A percentile compares a stretch with the other conserved stretches of the same genome.
Evolutionary conservation across 2,888 invertebrate genomes (phyloP).

Genomic region (Trichogramma dendrolimi): DNA sequence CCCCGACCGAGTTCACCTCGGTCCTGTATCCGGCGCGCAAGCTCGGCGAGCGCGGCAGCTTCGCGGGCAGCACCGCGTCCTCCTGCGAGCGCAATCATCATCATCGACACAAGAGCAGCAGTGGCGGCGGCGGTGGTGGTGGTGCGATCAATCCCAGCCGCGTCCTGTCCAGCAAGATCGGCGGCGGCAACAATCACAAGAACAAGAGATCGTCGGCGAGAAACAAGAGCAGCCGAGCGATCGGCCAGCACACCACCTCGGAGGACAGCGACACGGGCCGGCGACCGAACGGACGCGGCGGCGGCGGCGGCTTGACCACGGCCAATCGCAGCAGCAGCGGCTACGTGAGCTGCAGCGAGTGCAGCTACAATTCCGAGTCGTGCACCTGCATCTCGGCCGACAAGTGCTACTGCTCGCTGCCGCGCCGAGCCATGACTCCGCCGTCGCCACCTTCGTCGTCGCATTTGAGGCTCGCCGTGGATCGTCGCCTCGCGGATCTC

Average conservation of each 20-base stretch:
- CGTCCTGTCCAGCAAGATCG: constrained; percentile 42
- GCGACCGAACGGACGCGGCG: background rate
- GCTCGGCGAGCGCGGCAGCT: constrained; percentile 40
- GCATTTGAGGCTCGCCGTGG: background rate
- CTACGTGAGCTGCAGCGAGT: constrained; percentile 85
- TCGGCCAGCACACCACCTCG: constrained; percentile 44
- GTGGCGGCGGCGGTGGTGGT: background rate
- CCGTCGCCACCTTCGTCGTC: constrained; percentile 45
- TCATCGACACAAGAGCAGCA: constrained; percentile 31
- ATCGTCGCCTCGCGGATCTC: background rate
- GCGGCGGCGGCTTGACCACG: constrained; percentile 32
- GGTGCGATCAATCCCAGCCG: constrained; percentile 30
- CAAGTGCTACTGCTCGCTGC: constrained; percentile 78
- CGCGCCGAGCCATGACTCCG: constrained; percentile 39
- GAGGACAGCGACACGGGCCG: constrained; percentile 47
- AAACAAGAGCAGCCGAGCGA: constrained; percentile 33
- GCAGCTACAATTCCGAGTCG: constrained; percentile 79
- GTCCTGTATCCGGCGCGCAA: constrained; percentile 50
- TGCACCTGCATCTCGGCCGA: constrained; percentile 73
- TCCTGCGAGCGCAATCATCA: constrained; percentile 47
- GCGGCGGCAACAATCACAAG: constrained; percentile 31
- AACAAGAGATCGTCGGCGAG: constrained; percentile 38
- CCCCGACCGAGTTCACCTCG: constrained; percentile 51
- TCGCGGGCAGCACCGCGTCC: constrained; percentile 46
- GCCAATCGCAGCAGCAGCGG: constrained; percentile 57